These are phyloP conservation scores for Pseudomyrmex sp. DNA, from an alignment of 1,140 invertebrate species.

Conservation along the genomic window DNA sequence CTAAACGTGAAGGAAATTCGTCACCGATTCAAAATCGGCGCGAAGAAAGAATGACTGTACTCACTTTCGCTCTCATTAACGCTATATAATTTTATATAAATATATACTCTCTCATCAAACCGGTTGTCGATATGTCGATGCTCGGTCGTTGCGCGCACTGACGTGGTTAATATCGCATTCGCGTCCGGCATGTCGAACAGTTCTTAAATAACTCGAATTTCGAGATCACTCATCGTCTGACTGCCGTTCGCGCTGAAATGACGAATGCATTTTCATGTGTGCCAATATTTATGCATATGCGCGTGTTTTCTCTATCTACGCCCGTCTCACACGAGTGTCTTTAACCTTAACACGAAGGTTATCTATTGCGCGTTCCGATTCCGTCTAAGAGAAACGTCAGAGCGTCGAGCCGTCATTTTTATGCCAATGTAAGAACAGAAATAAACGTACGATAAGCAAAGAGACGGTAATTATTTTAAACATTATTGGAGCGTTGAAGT, in stretches of 20 bases:
- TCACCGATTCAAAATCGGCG: neutral
- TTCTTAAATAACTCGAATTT: slow-evolving; percentile 52
- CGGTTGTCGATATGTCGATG: slow-evolving; percentile 20
- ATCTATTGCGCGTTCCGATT: slow-evolving; percentile 55
- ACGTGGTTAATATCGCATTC: slow-evolving; percentile 28
- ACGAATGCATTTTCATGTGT: slow-evolving; percentile 25
- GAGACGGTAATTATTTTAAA: neutral
- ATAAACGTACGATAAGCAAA: neutral
- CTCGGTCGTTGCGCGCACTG: neutral
- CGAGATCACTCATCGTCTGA: neutral
- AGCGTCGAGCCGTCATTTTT: slow-evolving; percentile 30
- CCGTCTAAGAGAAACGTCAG: slow-evolving; percentile 14
- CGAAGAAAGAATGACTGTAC: slow-evolving; percentile 10
- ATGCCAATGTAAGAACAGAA: neutral
- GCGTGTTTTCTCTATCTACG: neutral
- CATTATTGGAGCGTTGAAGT: neutral
- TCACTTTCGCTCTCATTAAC: slow-evolving; percentile 37
- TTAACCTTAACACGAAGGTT: slow-evolving; percentile 55
- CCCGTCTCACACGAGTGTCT: neutral
- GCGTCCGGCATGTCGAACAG: neutral
- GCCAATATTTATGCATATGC: neutral
- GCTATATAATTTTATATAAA: slow-evolving; percentile 38
- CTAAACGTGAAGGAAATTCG: neutral
- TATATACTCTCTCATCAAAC: slow-evolving; percentile 53
- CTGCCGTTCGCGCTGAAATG: neutral